phyloP scores from a whole-genome alignment of 2,797 vertebrate genomes.

The Gymnoscopelus braueri region DNA sequence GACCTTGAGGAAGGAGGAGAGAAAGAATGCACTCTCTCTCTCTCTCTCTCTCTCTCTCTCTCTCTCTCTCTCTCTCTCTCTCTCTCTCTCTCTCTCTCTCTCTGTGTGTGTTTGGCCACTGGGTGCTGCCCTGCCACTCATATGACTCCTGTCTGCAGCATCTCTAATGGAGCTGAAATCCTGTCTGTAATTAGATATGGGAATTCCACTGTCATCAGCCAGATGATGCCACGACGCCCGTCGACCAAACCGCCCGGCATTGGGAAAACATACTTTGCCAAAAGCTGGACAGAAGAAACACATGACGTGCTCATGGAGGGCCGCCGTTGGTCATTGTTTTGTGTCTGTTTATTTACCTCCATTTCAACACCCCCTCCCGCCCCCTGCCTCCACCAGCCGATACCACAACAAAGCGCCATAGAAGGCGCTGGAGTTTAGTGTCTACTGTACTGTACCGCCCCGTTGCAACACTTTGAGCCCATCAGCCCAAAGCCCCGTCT shows the following conservation, averaged over 20 bases:
- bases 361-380: no score
- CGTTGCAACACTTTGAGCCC: neutral
- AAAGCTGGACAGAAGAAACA: slow-evolving; percentile 5
- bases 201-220: slow-evolving; percentile 99
- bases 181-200: slow-evolving; percentile 99
- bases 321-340: no score
- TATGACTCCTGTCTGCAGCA: slow-evolving; percentile 93
- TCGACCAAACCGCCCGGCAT: slow-evolving; percentile 36
- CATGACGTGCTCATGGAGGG: slow-evolving; percentile 26
- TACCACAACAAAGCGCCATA: no score
- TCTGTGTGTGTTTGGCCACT: slow-evolving; percentile 84
- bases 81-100: slow-evolving; percentile 39
- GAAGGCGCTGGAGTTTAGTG: neutral
- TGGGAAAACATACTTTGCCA: slow-evolving; percentile 26
- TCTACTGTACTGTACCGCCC: no score
- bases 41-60: slow-evolving; percentile 50
- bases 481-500: slow-evolving; percentile 48
- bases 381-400: no score
- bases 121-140: slow-evolving; percentile 90
- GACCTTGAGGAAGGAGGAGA: slow-evolving; percentile 81
- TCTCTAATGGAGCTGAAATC: slow-evolving; percentile 99
- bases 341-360: no score
- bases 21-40: slow-evolving; percentile 38
- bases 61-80: slow-evolving; percentile 66
- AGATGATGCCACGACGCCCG: slow-evolving; percentile 94